Evolutionary conservation across 2,888 invertebrate species (phyloP).

Genomic region (Lordiphosa andalusiaca): DNA sequence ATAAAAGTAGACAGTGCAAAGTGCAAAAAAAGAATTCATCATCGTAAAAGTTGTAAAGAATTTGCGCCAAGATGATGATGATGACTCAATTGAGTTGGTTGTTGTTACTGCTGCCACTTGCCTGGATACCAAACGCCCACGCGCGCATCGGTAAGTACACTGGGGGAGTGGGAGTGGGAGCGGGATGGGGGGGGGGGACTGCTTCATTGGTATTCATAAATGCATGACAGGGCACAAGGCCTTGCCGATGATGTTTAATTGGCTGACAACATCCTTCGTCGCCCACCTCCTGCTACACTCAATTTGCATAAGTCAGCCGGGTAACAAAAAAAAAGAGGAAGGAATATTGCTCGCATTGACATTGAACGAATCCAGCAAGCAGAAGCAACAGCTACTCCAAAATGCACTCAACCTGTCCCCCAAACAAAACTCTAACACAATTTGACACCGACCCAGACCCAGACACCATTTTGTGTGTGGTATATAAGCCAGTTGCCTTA

Average conservation of each 20-base stretch:
- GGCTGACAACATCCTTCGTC: constrained; percentile 39
- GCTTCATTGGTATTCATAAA: constrained; percentile 64
- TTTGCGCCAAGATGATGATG: constrained; percentile 19
- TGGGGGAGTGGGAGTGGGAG: not conserved
- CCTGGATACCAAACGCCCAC: constrained; percentile 72
- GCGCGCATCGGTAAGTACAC: constrained; percentile 79
- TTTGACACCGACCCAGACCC: constrained; percentile 46
- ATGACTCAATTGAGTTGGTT: constrained; percentile 56
- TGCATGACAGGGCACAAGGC: constrained; percentile 47
- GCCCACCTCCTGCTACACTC: not conserved
- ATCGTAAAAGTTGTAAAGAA: constrained; percentile 29
- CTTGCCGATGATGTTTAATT: constrained; percentile 64
- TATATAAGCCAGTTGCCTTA: constrained; percentile 33
- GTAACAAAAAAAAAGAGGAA: no score
- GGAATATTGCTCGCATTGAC: constrained; percentile 46
- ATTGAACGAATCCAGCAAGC: constrained; percentile 47
- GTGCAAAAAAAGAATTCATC: constrained; percentile 34
- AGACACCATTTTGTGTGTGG: constrained; percentile 4
- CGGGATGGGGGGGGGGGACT: constrained; percentile 12
- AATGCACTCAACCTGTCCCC: constrained; percentile 65
- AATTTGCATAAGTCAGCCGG: constrained; percentile 70
- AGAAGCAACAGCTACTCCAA: constrained; percentile 52
- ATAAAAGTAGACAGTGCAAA: constrained; percentile 67
- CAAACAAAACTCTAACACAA: constrained; percentile 57
- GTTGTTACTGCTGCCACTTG: constrained; percentile 49